Evolutionary conservation across 1,140 invertebrate genomes (phyloP), one percentile per base, ranked within the genome.

Genomic region (Euwallacea fornicatus): DNA sequence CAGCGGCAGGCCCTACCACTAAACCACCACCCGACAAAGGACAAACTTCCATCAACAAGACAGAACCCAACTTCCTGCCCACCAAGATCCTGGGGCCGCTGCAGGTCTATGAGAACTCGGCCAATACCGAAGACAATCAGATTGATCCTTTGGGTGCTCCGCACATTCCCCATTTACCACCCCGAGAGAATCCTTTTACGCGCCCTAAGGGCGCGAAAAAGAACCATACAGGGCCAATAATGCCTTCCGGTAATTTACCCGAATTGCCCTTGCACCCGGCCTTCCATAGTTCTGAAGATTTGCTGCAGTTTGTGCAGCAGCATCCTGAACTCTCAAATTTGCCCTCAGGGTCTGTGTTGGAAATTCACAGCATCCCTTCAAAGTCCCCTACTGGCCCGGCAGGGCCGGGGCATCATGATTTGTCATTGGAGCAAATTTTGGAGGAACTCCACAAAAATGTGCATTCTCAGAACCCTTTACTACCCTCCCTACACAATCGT

Each of bases 261-360:
- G 46, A 50, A 3, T 13, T 50, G 13, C 46, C 46, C 13, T 13
- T 13, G 46, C 46, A 50, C 7, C 46, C 46, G 46, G 9, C 46
- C 9, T 33, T 33, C 21, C 46, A 50, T 11, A 76, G 76, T 63
- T 74, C 76, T 7, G 78, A 81, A 7, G 79, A 81, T 60, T 55
- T 81, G 0, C 58, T 81, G 6, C 77, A 80, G 33, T 75, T 81
- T 42, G 76, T 81, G 11, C 75, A 81, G 61, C 77, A 81, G 59
- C 79, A 82, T 71, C 80, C 80, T 7, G 78, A 80, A 74, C 68
- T 81, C 21, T 67, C 72, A 16, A 78, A 80, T 70, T 80, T 80
- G 71, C 81, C 81, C 33, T 71, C 76, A 7, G 81, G 81, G 16
- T 79, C 81, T 15, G 77, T 81, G 21, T 54, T 81, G 10, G 80